Conservation (phyloP, 37 sponge, comb jelly and placozoan genomes). For the Aplysina aerophoba region DNA sequence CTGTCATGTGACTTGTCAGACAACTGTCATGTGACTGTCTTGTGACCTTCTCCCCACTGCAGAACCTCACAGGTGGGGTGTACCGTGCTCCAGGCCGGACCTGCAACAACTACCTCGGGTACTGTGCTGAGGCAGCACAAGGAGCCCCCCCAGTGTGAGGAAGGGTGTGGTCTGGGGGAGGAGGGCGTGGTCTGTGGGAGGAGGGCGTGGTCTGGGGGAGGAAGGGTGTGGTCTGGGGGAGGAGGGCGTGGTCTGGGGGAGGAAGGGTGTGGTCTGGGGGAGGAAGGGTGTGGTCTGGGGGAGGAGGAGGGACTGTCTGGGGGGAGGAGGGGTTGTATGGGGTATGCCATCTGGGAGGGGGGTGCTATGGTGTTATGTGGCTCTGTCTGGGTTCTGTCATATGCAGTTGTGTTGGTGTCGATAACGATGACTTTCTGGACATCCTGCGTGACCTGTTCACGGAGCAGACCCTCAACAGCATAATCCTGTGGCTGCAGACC, state of each 20-base stretch:
- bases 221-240: background rate
- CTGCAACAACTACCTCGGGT: slow-evolving; percentile 83
- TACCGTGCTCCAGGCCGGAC: slow-evolving; percentile 62
- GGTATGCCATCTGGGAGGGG: too few species aligned
- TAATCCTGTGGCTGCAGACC: slow-evolving; percentile 64
- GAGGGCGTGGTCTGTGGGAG: background rate
- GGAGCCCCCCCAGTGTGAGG: slow-evolving; percentile 9
- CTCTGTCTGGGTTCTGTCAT: background rate
- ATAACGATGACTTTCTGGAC: slow-evolving; percentile 69
- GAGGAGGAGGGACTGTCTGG: background rate
- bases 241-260: background rate
- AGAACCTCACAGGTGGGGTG: background rate
- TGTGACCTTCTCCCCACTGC: background rate
- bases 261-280: background rate
- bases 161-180: background rate
- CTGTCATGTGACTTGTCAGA: too few species aligned
- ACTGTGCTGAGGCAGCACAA: slow-evolving; percentile 55
- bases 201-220: background rate
- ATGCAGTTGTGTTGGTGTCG: slow-evolving; percentile 53
- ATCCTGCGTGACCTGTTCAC: slow-evolving; percentile 41
- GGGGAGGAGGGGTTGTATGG: too few species aligned
- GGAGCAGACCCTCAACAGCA: slow-evolving; percentile 52
- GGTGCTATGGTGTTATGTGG: too few species aligned
- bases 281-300: background rate
- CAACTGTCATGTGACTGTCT: background rate